A percentile compares a stretch with the other conserved stretches of the same genome.
Conservation (phyloP, 1,140 invertebrate genomes). For the Pseudomyrmex concolor region DNA sequence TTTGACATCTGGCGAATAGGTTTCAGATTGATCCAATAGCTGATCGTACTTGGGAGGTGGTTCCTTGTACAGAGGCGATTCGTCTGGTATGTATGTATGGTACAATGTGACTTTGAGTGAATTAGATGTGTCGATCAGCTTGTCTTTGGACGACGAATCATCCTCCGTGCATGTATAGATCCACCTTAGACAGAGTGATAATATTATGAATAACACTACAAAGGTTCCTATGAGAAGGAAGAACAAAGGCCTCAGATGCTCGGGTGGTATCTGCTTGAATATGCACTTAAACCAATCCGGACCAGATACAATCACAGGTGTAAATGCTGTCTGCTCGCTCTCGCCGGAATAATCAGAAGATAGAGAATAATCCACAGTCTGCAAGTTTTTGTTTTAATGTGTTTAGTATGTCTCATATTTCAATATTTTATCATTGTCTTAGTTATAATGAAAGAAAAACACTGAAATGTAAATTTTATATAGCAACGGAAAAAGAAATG, state of each 20-base stretch:
- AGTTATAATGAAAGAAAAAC: neutral
- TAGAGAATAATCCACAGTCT: constrained; percentile 77
- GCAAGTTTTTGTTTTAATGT: constrained; percentile 45
- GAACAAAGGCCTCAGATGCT: constrained; percentile 59
- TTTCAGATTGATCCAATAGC: neutral
- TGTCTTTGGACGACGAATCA: constrained; percentile 40
- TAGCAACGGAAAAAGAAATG: no score
- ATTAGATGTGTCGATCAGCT: constrained; percentile 61
- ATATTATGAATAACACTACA: constrained; percentile 83
- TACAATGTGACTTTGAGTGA: constrained; percentile 69
- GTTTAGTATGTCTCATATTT: neutral
- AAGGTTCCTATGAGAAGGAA: constrained; percentile 81
- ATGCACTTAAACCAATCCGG: constrained; percentile 86
- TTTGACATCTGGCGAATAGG: constrained; percentile 9
- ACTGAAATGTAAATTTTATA: neutral
- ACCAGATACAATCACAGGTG: constrained; percentile 56
- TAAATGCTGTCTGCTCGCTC: constrained; percentile 71
- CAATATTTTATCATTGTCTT: neutral
- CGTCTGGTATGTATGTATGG: constrained; percentile 63
- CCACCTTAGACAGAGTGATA: constrained; percentile 74
- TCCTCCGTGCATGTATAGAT: constrained; percentile 82
- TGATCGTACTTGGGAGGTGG: constrained; percentile 75
- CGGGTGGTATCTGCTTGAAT: constrained; percentile 78
- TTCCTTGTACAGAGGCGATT: constrained; percentile 72
- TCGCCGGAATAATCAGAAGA: constrained; percentile 78